phyloP scores from a whole-genome alignment of 2,113 vertebrate species.

The Varanus salvator region DNA sequence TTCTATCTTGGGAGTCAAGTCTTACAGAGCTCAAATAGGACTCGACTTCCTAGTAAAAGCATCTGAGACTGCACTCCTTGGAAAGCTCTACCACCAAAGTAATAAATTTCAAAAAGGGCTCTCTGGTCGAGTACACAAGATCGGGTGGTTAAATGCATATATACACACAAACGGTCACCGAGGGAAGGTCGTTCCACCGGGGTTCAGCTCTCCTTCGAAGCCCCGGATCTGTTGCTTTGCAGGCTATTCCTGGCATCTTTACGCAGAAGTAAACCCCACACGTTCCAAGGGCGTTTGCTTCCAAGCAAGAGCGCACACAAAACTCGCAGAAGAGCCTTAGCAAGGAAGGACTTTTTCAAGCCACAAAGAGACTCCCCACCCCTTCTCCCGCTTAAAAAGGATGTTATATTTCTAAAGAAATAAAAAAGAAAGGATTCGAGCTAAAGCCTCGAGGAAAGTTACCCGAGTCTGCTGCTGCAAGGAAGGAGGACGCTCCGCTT shows the following conservation, averaged over 20 bases:
- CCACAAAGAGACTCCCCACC: neutral
- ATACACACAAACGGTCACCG: too few species aligned
- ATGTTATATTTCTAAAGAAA: too few species aligned
- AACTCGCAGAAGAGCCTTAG: too few species aligned
- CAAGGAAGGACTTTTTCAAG: too few species aligned
- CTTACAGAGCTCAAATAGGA: neutral
- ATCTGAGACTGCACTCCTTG: neutral
- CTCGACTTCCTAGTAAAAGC: neutral
- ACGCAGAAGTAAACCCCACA: neutral
- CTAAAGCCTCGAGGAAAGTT: neutral
- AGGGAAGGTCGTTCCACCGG: too few species aligned
- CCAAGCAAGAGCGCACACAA: neutral
- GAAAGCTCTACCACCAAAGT: neutral
- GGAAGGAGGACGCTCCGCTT: neutral
- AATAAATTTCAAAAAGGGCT: neutral
- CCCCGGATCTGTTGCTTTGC: neutral
- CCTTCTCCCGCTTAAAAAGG: neutral
- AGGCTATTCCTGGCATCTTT: neutral
- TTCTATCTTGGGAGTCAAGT: neutral
- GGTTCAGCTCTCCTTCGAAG: neutral
- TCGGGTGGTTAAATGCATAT: neutral
- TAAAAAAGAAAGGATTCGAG: neutral
- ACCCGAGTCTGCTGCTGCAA: neutral
- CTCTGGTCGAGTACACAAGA: neutral
- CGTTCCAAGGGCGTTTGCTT: neutral